These are phyloP conservation scores for Pyrgilauda ruficollis DNA, from an alignment of 2,113 vertebrate species.

Conservation along the genomic window DNA sequence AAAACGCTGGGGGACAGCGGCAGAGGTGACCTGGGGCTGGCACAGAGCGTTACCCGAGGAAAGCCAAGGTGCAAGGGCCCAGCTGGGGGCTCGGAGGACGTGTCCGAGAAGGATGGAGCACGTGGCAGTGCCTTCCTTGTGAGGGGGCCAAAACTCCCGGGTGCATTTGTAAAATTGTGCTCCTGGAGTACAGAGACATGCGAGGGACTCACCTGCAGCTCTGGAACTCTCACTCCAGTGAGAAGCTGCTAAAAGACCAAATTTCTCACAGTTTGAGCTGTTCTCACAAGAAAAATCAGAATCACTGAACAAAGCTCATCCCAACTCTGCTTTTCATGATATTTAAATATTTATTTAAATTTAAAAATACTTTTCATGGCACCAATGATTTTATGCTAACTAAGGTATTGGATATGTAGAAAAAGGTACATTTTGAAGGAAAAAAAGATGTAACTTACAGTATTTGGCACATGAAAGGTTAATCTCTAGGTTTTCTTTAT, in stretches of 20 bases:
- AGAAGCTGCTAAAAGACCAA: neutral
- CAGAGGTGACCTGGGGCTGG: constrained; percentile 18
- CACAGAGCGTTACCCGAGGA: neutral
- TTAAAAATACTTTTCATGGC: constrained; percentile 83
- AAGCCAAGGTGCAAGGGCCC: neutral
- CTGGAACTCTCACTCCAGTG: neutral
- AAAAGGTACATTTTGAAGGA: constrained; percentile 78
- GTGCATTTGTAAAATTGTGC: neutral
- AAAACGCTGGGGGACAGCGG: constrained; percentile 13
- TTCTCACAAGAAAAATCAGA: neutral
- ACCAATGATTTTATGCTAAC: constrained; percentile 80
- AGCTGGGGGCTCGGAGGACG: neutral
- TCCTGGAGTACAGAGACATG: rapidly evolving
- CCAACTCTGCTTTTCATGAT: constrained; percentile 24
- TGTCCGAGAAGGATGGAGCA: neutral
- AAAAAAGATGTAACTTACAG: constrained; percentile 69
- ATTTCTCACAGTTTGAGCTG: neutral
- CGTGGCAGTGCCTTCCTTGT: neutral
- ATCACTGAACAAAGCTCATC: neutral
- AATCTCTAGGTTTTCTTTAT: constrained; percentile 65
- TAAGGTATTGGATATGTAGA: constrained; percentile 76
- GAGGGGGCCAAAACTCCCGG: neutral
- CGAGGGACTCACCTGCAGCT: neutral
- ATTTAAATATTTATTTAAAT: constrained; percentile 83
- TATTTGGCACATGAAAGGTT: constrained; percentile 79